Evolutionary conservation across 2,888 invertebrate species (phyloP), one percentile per base, ranked within the genome.

Genomic region (Perizoma flavofasciatum): DNA sequence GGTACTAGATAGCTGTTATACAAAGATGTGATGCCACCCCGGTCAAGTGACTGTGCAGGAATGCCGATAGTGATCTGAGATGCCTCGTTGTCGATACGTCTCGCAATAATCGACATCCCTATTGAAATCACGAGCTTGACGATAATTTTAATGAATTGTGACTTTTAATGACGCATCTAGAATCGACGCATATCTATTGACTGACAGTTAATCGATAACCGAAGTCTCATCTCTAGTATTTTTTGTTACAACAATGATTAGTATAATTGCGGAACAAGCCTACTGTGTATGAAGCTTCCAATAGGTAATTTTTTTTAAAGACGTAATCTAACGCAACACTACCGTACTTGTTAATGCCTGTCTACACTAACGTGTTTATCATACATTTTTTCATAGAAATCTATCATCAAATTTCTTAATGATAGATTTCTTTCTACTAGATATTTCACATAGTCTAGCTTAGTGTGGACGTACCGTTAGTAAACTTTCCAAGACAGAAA

Each of bases 131-230:
- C 77, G 78, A 77, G 81, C 82, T 86, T 87, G 89, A 89, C 85
- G 89, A 90, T 89, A 86, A 88, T 85, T 82, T 83, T 91, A 88
- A 89, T 89, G 86, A 90, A 90, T 90, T 92, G 87, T 92, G 90
- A 91, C 89, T 88, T 84, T 83, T 83, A 89, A 85, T 86, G 88
- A 88, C 86, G 86, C 88, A 86, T 79, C 78, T 79, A 79, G 80
- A 84, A 83, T 83, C 80, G 77, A 77, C 80, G 62, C 81, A 73
- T 55, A 51, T 50, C 41, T 66, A 66, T 74, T 64, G 70, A 72
- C 70, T 66, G 72, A 73, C 73, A 69, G 67, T 66, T 66, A 53
- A 69, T 72, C 66, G 67, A 70, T 69, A 73, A 59, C 22, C 40
- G n/a, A 32, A 48, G 66, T 52, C 41, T 6, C 63, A 37, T 63